These are phyloP conservation scores for Pao palembangensis DNA, from an alignment of 2,113 vertebrate species.

Conservation along the genomic window DNA sequence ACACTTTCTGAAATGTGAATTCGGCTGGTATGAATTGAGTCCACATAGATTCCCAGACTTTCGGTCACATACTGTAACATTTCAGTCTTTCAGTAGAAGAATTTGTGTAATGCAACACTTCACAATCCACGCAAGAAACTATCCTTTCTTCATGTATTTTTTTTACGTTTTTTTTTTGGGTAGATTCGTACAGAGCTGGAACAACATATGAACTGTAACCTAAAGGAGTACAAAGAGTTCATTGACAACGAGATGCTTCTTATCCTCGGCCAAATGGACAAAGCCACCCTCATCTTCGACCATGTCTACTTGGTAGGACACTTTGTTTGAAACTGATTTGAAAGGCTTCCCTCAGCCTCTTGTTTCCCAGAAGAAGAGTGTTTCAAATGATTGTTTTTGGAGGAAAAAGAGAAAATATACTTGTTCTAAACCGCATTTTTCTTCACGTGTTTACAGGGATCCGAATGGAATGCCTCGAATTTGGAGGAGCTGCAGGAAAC, in stretches of 20 bases:
- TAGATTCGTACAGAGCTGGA: slow-evolving; percentile 84
- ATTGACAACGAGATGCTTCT: slow-evolving; percentile 98
- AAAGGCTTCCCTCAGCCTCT: background rate
- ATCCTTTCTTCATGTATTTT: background rate
- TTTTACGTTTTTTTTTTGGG: background rate
- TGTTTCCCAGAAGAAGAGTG: slow-evolving; percentile 1
- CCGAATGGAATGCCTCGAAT: slow-evolving; percentile 98
- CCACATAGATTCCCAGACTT: too few relatives aligned
- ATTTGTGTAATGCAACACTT: background rate
- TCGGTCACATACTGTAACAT: background rate
- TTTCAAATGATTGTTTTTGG: slow-evolving; percentile 23
- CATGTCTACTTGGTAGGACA: slow-evolving; percentile 90
- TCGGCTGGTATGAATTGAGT: too few relatives aligned
- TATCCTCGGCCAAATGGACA: slow-evolving; percentile 98
- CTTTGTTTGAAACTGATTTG: slow-evolving; percentile 5
- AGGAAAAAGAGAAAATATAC: slow-evolving; percentile 6
- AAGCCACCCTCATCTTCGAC: slow-evolving; percentile 94
- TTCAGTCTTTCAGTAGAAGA: background rate
- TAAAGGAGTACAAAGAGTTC: slow-evolving; percentile 96
- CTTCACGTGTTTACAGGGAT: slow-evolving; percentile 82
- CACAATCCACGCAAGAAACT: background rate
- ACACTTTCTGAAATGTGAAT: too few relatives aligned
- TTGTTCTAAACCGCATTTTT: slow-evolving; percentile 31
- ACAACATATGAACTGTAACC: slow-evolving; percentile 94
- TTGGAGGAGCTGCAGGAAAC: slow-evolving; percentile 93